Evolutionary conservation across 2,113 vertebrate species (phyloP), one percentile per base, ranked within the genome.

Genomic region (Lepus americanus): DNA sequence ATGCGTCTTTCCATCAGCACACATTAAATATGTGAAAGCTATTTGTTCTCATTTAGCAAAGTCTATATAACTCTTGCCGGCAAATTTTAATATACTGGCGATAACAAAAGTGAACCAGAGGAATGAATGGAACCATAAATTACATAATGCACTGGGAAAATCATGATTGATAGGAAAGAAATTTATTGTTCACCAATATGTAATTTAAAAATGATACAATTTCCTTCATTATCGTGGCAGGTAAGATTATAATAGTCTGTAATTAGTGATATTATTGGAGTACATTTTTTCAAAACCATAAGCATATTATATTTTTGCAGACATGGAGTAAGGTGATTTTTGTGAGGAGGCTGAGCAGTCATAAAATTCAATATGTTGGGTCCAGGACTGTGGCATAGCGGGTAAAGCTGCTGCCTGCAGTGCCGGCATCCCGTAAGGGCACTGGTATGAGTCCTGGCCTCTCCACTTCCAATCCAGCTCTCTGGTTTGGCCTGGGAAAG

Each of bases 181-280:
- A 85, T 73, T 11, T 20, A 93, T 80, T 97, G 13, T 96, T 97
- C 84, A 76, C 86, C 39, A 93, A 86, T 67, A 94, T 73, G 44
- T 92, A 97, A 96, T 97, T 97, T 97, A 96, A 97, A 93, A 97
- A 29, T 94, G 94, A 73, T 39, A 92, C 27, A 97, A 91, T 97
- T 97, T 96, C 87, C 87, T 53, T 93, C 33, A 95, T 98, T 97
- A 96, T 95, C 93, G 90, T 97, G 70, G 78, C 61, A 97, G 73
- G 77, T 13, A 95, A 97, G 90, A 16, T 83, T 92, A 51, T 90
- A 96, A 95, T 89, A 97, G 90, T 86, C 87, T 89, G 6, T 59
- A 97, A 97, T 98, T 97, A 98, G 91, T 95, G 92, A 96, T 96
- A 96, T 92, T 97, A 97, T 64, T 83, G 51, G 83, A 53, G 87